Base-by-base conservation (phyloP, 2,113 vertebrate genomes). In the Cryptomyrus ogoouensis region DNA sequence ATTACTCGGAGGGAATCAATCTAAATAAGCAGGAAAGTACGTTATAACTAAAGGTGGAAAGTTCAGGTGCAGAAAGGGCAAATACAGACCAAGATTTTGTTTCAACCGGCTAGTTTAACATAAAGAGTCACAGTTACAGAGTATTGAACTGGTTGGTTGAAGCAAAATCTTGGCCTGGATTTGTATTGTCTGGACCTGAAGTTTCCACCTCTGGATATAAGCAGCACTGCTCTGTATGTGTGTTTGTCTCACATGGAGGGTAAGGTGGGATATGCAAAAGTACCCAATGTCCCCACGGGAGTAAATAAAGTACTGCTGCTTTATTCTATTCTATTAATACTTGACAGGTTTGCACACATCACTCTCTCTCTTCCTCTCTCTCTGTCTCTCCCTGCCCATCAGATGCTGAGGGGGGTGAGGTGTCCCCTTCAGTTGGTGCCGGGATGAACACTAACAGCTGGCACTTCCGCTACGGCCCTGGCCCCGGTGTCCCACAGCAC, bases 361-460 rank as follows among this genome's bases (percentile, higher is more conserved):
- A 39, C 4, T 88, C 89, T 86, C 42, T 70, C 74, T 90, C 9
- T 89, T 3, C 91, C 4, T 88, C 53, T 70, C 27, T 91, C 87
- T 91, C 87, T 91, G 46, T 90, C 74, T 90, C 9, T 90, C 6
- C 90, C 6, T 89, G 19, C 90, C 89, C 96, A 96, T 91, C 96
- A 99, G 98, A 98, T 93, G 97, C 96, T 93, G 98, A 99, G 93
- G 98, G 97, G 0, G 98, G 98, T 94, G 98, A 99, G 93, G 98
- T 99, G 93, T 99, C 98, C 89, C 98, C 98, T 89, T 98, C 98
- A 89, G 97, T 99, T 90, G 98, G 98, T 89, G 98, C 98, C 89
- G 98, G 98, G 17, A 97, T 99, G 93, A 98, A 99, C 96, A 98
- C 98, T 95, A 99, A 99, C 97, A 99, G 98, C 96, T 99, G 98